Base-by-base conservation (phyloP, 2,888 invertebrate species). In the Chironomus tentans region DNA sequence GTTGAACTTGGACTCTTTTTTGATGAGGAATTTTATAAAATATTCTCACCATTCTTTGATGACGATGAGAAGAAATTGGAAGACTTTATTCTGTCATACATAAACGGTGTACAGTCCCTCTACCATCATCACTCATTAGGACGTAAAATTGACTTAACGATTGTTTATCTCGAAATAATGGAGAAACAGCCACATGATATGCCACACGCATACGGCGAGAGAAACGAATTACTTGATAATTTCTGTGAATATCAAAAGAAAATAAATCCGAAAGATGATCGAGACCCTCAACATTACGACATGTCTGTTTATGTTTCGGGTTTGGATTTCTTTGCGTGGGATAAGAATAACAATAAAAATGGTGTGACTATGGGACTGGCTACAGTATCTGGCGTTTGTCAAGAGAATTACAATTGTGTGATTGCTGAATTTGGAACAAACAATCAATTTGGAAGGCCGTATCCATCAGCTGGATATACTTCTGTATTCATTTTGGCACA, bases 391-490 rank as follows among this genome's bases (percentile, higher is more conserved):
- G 92, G 92, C 24, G 90, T 92, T 74, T 93, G 92, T 81, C 84
- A 90, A 78, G 86, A 88, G 13, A 86, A 89, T 79, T 92, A 91
- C 81, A 88, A 91, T 13, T 93, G 93, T 81, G 89, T 93, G 15
- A 92, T 93, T 69, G 89, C 91, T 1, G 92, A 93, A 85, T 87
- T 92, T 79, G 92, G 92, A 62, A 88, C 90, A 0, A 88, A 88
- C 1, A 91, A 92, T 83, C 83, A 87, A 65, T 88, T 90, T 79
- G 92, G 92, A 69, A 89, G 91, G 78, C 92, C 92, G 2, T 92
- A 92, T 83, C 92, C 92, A 4, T 92, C 92, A 50, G 91, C 92
- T 24, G 92, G 93, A n/a, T 92, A 92, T 82, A 91, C 91, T 18
- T 92, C 92, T 71, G 90, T 93, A 80, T 93, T 91, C 83, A 91